Percentiles rank a stretch among this genome's conserved stretches.
These are phyloP conservation scores for Peromyscus eremicus DNA, from an alignment of 2,797 vertebrate species.

Conservation along the genomic window DNA sequence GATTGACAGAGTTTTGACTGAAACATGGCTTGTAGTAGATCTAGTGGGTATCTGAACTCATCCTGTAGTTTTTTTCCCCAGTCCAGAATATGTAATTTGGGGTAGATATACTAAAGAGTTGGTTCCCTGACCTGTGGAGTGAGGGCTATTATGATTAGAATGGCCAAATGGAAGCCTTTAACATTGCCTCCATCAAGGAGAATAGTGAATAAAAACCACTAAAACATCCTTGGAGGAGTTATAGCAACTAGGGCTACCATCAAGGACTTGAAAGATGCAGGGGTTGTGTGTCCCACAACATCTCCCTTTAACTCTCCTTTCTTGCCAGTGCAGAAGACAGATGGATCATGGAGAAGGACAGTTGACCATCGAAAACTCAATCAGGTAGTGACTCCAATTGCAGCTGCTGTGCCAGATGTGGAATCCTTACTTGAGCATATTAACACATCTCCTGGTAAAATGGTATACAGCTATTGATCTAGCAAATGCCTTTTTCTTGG, in stretches of 20 bases:
- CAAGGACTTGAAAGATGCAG: neutral
- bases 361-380: neutral
- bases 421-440: neutral
- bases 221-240: neutral
- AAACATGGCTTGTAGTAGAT: too few relatives aligned
- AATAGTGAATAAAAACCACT: neutral
- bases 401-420: neutral
- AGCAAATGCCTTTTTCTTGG: neutral
- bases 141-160: neutral
- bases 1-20: neutral
- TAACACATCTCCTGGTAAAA: neutral
- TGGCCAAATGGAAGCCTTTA: neutral
- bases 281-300: neutral
- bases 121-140: neutral
- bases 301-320: neutral
- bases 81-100: neutral
- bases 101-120: neutral
- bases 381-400: neutral
- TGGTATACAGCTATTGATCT: neutral
- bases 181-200: neutral
- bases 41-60: neutral
- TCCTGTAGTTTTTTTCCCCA: neutral
- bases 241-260: neutral
- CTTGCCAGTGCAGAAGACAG: neutral
- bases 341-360: neutral